Conservation (phyloP, 2,113 vertebrate genomes). For the Lagopus muta region DNA sequence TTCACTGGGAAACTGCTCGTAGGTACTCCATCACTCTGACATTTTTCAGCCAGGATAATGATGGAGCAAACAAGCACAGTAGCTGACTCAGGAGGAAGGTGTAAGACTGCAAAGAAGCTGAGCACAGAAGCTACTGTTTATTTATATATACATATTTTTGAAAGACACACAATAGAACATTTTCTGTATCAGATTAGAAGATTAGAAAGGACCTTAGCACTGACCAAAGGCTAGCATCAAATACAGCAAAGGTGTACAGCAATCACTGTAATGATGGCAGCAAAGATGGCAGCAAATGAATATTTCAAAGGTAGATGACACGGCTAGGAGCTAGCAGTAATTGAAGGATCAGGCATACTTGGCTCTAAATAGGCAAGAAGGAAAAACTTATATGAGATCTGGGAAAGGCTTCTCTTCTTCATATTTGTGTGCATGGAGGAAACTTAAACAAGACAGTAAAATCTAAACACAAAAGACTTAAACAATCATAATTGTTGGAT, state of each 20-base stretch:
- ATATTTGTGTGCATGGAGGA: not conserved
- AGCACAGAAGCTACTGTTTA: not conserved
- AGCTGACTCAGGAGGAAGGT: conserved; percentile 72
- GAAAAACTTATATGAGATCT: not conserved
- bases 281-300: not conserved
- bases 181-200: not conserved
- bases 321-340: not conserved
- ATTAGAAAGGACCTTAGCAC: not conserved
- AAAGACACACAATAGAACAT: not conserved
- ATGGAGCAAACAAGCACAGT: conserved; percentile 68
- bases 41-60: conserved; percentile 69
- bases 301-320: not conserved
- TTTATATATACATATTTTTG: not conserved
- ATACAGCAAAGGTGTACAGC: not conserved
- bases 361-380: not conserved
- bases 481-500: not conserved
- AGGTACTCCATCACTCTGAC: conserved; percentile 77
- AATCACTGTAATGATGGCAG: not conserved
- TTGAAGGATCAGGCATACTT: not conserved
- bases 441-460: not conserved
- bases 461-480: not conserved
- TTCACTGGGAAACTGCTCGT: conserved; percentile 48
- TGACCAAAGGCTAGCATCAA: not conserved
- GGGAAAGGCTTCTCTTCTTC: not conserved
- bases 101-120: conserved; percentile 21